Evolutionary conservation across 2,888 invertebrate species (phyloP), one percentile per base, ranked within the genome.

Genomic region (Galerucella pusilla): DNA sequence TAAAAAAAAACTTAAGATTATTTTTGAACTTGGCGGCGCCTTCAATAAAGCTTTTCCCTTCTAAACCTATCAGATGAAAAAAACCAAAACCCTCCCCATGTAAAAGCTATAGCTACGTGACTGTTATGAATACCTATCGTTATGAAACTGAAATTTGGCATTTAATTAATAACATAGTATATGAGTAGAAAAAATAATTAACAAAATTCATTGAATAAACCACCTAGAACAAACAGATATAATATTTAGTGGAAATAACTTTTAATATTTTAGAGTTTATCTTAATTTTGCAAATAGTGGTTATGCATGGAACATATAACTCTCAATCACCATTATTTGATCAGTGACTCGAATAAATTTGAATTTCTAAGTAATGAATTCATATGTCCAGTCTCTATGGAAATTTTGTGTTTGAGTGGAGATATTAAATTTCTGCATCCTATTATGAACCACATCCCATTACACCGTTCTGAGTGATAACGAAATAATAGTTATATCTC

Each of bases 391-490:
- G 61, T 73, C 69, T 67, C 73, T 66, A 75, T 75, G 70, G 75
- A 73, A 66, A 75, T 75, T 65, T 75, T 60, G 73, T 73, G 70
- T 73, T 57, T 75, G 66, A 54, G 57, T 61, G 63, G 28, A 57
- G 73, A 52, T 65, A 75, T 75, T 69, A 73, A 69, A 66, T 75
- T 54, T 25, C 71, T 75, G 52, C 14, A 20, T n/a, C 59, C 35
- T 35, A 61, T 45, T 61, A 11, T 52, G 16, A 52, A 70, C 61
- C 10, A 70, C 25, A 20, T 35, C 9, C 12, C 59, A 45, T 61
- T 63, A 70, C 63, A 45, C 42, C 25, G 25, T 35, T 63, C 12
- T 54, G 54, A 59, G 59, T 20, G 59, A 20, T n/a, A 20, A 59
- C 20, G 11, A n/a, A 59, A 20, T 59, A 25, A 25, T 59, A 25